Evolutionary conservation across 2,888 invertebrate species (phyloP).

Genomic region (Tuta absoluta): DNA sequence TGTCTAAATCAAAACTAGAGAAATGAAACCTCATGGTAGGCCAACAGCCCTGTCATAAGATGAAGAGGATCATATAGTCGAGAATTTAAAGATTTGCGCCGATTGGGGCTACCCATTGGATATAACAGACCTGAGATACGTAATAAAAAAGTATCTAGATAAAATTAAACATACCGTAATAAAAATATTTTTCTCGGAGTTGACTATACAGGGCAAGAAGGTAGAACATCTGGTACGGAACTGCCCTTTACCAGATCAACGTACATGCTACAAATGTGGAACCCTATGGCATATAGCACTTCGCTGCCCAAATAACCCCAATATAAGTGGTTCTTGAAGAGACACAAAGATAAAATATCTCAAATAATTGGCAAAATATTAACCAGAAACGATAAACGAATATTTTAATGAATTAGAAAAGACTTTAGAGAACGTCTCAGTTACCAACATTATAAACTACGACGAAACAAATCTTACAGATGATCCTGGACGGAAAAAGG

Average conservation of each 20-base stretch:
- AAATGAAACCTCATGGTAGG: too few species aligned
- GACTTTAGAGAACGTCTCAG: constrained; percentile 30
- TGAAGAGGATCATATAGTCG: constrained; percentile 7
- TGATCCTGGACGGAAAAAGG: too few species aligned
- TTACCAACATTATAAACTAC: constrained; percentile 23
- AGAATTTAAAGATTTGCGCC: constrained; percentile 36
- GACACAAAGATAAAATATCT: constrained; percentile 35
- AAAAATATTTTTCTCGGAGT: constrained; percentile 38
- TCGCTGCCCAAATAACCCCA: too few species aligned
- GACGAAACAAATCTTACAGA: constrained; percentile 40
- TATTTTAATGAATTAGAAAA: constrained; percentile 35
- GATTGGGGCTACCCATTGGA: constrained; percentile 41
- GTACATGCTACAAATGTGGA: constrained; percentile 35
- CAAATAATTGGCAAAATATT: constrained; percentile 37
- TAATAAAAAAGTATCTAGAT: constrained; percentile 39
- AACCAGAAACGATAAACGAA: constrained; percentile 34
- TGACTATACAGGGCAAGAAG: constrained; percentile 35
- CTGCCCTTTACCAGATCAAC: constrained; percentile 34
- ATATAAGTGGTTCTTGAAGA: constrained; percentile 36
- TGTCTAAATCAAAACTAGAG: too few species aligned
- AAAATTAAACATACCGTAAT: constrained; percentile 34
- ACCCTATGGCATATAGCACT: too few species aligned
- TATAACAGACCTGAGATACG: constrained; percentile 32
- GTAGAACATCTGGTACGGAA: constrained; percentile 32
- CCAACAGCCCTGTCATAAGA: too few species aligned